Conservation (phyloP, 2,113 vertebrate species). For the Ammodytes dubius region DNA sequence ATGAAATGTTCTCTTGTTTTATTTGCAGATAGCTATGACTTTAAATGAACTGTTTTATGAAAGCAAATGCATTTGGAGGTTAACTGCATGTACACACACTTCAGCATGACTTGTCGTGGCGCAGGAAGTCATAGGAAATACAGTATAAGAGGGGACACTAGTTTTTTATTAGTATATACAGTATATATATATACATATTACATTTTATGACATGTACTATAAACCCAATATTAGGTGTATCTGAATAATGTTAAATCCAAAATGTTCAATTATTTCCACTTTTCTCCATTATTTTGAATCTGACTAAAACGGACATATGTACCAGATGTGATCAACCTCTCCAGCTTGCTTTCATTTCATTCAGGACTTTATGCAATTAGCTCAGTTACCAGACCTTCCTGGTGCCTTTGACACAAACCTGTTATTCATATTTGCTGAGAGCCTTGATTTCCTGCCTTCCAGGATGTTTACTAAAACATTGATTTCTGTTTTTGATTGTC, state of each 20-base stretch:
- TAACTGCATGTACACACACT: neutral
- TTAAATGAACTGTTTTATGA: neutral
- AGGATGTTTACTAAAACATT: constrained; percentile 33
- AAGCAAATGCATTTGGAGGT: constrained; percentile 17
- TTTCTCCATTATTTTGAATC: neutral
- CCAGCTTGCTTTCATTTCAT: constrained; percentile 28
- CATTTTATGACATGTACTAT: neutral
- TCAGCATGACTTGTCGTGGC: neutral
- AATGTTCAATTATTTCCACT: neutral
- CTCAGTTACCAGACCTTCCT: constrained; percentile 2
- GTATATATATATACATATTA: neutral
- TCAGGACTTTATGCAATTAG: constrained; percentile 34
- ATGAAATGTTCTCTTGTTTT: constrained; percentile 21
- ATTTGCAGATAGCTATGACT: neutral
- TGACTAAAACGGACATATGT: constrained; percentile 6
- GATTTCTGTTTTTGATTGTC: constrained; percentile 45
- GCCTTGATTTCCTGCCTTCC: constrained; percentile 33
- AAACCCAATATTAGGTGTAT: neutral
- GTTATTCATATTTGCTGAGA: constrained; percentile 45
- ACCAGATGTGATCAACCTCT: constrained; percentile 40
- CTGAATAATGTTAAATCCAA: constrained; percentile 9
- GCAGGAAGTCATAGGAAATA: neutral
- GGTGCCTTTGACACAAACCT: constrained; percentile 33
- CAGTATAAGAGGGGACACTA: neutral
- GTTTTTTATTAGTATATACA: neutral